Base-by-base conservation (phyloP, 2,797 vertebrate species). In the Diglossa cyanea region DNA sequence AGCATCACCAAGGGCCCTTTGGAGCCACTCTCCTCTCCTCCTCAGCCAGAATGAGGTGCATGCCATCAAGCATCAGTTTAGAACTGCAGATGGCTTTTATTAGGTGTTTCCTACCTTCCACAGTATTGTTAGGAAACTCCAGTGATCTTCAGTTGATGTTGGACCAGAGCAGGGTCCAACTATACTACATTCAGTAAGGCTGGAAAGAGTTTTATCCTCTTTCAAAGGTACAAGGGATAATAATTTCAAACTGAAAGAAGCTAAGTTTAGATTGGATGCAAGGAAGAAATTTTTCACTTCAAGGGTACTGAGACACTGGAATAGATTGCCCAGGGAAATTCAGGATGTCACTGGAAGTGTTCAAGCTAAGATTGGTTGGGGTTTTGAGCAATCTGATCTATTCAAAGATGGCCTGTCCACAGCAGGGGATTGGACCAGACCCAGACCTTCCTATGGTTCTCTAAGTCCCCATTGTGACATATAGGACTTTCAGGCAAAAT, bases 401-500 rank as follows among this genome's bases (percentile, higher is more conserved):
- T 2, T 33, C 19, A 26, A 86, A 75, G 48, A 39, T 11, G 17
- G 31, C 44, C 65, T 55, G 55, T 11, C 14, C 5, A 19, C 1
- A 21, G 25, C 44, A 83, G 6, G 9, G 17, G 9, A 16, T 5
- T 45, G 33, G 23, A 77, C 33, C 13, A 66, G 12, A 47, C 16
- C 2, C 33, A 70, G 70, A 86, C 2, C 3, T 6, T 77, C 47
- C 61, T 26, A 20, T 4, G 31, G 40, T 60, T 88, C 63, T 70
- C 0, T 0, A 3, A 67, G 11, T 42, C 37, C 17, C 30, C 40
- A 24, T 5, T 23, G 44, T 30, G 15, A 35, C 37, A 67, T 5
- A 28, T 0, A 45, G 14, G 17, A 70, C 30, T 76, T 86, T 15
- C 1, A 62, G n/a, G 35, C 16, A 57, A 70, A 76, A 67, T 2